Evolutionary conservation across 1,140 invertebrate species (phyloP), one percentile per base, ranked within the genome.

Genomic region (Sycobia sp.): DNA sequence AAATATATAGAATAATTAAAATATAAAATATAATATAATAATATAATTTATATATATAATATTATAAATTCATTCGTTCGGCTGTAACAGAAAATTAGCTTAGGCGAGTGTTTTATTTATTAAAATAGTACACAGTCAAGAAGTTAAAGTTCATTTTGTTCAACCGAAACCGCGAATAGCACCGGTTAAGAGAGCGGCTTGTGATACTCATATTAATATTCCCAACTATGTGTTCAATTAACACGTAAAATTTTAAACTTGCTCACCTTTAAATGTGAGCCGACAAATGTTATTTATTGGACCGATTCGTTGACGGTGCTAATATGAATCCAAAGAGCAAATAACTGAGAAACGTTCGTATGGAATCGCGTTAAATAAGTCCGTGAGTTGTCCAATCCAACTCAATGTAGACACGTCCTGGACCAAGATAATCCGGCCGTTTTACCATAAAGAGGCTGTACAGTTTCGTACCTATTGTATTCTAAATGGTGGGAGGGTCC

Each of bases 121-220:
- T 20, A 41, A 56, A 3, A 23, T 59, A 18, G 49, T 54, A 47
- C 20, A 7, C 0, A 32, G 46, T 3, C 27, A 14, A 2, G 38
- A n/a, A 9, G 38, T 58, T 18, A 18, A 13, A 18, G 18, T 66
- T 4, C 23, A 16, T 43, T 44, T 68, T 32, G 23, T 58, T 3
- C 57, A 46, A 38, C 46, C 54, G 20, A 65, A 58, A 49, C 50
- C 56, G n/a, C 13, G 67, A 47, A 22, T 64, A 14, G 56, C 62
- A 11, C 58, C 41, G 13, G 13, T 27, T n/a, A 50, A 20, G 8
- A 1, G 20, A 1, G 29, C 18, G 34, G 20, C 4, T 2, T 8
- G 4, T 4, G 47, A 50, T 18, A n/a, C 47, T 7, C 43, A 44
- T 11, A 11, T 11, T 3, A 59, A 34, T 11, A 70, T 70, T 8